Base-by-base conservation (phyloP, 2,888 invertebrate genomes). In the Lasioglossum lativentre region DNA sequence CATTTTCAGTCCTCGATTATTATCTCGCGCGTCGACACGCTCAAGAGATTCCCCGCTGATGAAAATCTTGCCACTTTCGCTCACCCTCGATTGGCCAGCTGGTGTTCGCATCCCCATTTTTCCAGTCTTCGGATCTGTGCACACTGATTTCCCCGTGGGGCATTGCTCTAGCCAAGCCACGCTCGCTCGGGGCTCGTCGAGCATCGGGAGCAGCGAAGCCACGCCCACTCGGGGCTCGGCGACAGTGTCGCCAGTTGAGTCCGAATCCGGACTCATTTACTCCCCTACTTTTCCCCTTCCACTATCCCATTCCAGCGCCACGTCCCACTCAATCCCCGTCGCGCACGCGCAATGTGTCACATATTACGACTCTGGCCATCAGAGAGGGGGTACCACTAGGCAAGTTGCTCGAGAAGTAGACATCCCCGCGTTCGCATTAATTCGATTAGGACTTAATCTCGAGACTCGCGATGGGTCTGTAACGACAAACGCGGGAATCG, bases 1-100 rank as follows among this genome's bases (percentile, higher is more conserved):
- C 90, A 88, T 90, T 91, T 86, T 81, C 88, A 75, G 86, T 82
- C 80, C 84, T 82, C 88, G 87, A 90, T 91, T 89, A 90, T 91
- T 89, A 89, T 85, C 85, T 90, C 87, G 78, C 83, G 83, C 78
- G 79, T 80, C 84, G 63, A 83, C n/a, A n/a, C 63, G 30, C 40
- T 38, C 76, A 63, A 40, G 30, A 19, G 72, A 72, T 27, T 42
- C 42, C 42, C 23, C n/a, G 47, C 42, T 0, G 30, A 19, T n/a
- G 56, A 75, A 75, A 68, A 47, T 19, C 47, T 56, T 19, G 47
- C 23, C 23, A 68, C 66, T 63, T 63, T 63, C 56, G 16, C 30
- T 30, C 16, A 30, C 63, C 30, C 30, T 30, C 30, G 30, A 63
- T 63, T 16, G 63, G 30, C 63, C 30, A n/a, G 63, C 6, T n/a